Percentiles rank a stretch among this genome's conserved stretches.
These are phyloP conservation scores for Mnemiopsis leidyi DNA, from an alignment of 37 sponge, comb jelly and placozoan genomes.

Conservation along the genomic window DNA sequence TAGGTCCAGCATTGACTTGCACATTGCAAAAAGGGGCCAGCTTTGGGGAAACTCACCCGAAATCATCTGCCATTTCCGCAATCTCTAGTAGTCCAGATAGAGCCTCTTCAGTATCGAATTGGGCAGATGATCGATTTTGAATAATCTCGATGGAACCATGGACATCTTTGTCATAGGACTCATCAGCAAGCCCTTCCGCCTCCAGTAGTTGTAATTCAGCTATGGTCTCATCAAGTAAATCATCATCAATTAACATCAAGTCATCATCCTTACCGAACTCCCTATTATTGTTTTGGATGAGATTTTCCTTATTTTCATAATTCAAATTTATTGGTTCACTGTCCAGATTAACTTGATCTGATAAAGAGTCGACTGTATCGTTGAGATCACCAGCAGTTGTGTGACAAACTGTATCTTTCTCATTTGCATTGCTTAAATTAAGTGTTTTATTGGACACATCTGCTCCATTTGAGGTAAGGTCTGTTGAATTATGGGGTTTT, in stretches of 20 bases:
- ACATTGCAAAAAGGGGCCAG: too few relatives aligned
- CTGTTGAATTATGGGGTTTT: background rate
- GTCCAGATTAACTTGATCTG: too few relatives aligned
- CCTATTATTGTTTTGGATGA: background rate
- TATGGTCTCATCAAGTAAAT: conserved; percentile 8
- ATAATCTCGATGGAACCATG: background rate
- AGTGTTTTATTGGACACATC: background rate
- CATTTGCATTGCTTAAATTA: background rate
- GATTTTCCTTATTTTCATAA: conserved; percentile 2
- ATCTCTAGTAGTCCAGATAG: conserved; percentile 16
- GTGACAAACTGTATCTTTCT: background rate
- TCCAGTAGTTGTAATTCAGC: background rate
- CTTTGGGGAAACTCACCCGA: conserved; percentile 41
- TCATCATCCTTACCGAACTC: too few relatives aligned
- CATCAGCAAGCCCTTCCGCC: background rate
- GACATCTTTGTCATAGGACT: background rate
- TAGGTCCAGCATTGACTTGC: too few relatives aligned
- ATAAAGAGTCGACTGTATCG: too few relatives aligned
- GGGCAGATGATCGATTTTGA: background rate
- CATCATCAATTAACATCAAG: background rate
- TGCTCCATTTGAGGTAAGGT: background rate
- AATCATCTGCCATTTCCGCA: background rate
- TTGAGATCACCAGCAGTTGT: too few relatives aligned
- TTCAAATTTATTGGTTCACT: background rate
- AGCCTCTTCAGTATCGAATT: background rate